Percentiles rank a stretch among this genome's conserved stretches.
Conservation (phyloP, 1,140 invertebrate species). For the Hesperophylax magnus region DNA sequence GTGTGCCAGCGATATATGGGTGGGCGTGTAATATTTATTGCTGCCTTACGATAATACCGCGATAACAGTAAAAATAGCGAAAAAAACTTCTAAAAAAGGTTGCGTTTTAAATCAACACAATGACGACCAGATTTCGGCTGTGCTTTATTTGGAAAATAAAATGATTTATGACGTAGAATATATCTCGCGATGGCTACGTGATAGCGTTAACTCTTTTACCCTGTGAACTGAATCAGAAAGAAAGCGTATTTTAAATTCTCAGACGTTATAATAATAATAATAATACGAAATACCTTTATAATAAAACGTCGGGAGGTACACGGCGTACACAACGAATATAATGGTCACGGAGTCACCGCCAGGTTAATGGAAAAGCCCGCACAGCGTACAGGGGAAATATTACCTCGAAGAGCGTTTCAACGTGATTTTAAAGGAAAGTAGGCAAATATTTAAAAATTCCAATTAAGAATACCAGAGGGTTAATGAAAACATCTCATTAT, state of each 20-base stretch:
- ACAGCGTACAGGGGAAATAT: too few relatives aligned
- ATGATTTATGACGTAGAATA: conserved; percentile 1
- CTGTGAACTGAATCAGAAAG: too few relatives aligned
- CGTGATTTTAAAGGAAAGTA: background rate
- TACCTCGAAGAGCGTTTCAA: background rate
- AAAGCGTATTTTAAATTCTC: too few relatives aligned
- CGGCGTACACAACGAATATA: too few relatives aligned
- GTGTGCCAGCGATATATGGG: background rate
- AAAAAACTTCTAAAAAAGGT: conserved; percentile 3
- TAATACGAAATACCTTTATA: too few relatives aligned
- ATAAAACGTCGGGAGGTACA: too few relatives aligned
- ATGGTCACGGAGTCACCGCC: too few relatives aligned
- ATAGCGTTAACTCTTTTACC: background rate
- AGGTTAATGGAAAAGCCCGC: too few relatives aligned
- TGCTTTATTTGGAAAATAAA: conserved; percentile 13
- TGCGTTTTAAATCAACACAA: conserved; percentile 25
- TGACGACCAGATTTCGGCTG: conserved; percentile 13
- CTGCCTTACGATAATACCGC: conserved; percentile 2
- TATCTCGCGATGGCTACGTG: background rate
- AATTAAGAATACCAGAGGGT: background rate
- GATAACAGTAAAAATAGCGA: conserved; percentile 5
- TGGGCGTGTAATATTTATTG: conserved; percentile 22
- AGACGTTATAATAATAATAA: too few relatives aligned
- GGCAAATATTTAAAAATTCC: background rate
- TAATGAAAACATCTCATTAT: background rate